These are phyloP conservation scores for Callopanchax toddi DNA, from an alignment of 2,113 vertebrate genomes.

Conservation along the genomic window DNA sequence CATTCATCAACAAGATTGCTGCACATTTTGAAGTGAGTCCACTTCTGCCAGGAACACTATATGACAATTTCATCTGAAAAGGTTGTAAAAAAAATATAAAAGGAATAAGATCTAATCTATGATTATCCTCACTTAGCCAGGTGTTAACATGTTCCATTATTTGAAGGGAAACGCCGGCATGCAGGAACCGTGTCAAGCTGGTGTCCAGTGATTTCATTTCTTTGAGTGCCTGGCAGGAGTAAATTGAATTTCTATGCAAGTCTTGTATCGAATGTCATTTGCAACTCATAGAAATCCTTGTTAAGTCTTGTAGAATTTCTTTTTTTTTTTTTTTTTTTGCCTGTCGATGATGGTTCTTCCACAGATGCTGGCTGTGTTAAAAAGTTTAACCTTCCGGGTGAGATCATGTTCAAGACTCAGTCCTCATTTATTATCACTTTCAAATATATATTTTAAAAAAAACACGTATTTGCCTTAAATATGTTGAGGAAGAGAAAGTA, in stretches of 20 bases:
- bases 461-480: neutral
- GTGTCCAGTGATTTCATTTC: slow-evolving; percentile 9
- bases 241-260: slow-evolving; percentile 26
- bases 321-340: slow-evolving; percentile 23
- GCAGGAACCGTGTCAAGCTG: neutral
- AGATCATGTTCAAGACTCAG: slow-evolving; percentile 10
- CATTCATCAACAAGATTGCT: slow-evolving; percentile 16
- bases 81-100: slow-evolving; percentile 3
- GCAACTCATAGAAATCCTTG: slow-evolving; percentile 29
- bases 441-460: neutral
- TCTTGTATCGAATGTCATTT: slow-evolving; percentile 19
- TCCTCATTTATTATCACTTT: neutral
- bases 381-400: slow-evolving; percentile 37
- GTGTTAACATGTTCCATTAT: slow-evolving; percentile 11
- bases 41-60: neutral
- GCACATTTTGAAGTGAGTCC: neutral
- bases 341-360: slow-evolving; percentile 6
- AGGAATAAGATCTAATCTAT: neutral
- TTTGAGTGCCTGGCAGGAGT: slow-evolving; percentile 1
- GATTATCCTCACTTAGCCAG: slow-evolving; percentile 4
- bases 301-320: slow-evolving; percentile 2
- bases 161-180: neutral
- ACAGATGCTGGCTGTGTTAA: slow-evolving; percentile 12
- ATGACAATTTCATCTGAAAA: neutral
- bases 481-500: neutral